phyloP scores from a whole-genome alignment of 1,140 invertebrate species.

The Drosophila repletoides region DNA sequence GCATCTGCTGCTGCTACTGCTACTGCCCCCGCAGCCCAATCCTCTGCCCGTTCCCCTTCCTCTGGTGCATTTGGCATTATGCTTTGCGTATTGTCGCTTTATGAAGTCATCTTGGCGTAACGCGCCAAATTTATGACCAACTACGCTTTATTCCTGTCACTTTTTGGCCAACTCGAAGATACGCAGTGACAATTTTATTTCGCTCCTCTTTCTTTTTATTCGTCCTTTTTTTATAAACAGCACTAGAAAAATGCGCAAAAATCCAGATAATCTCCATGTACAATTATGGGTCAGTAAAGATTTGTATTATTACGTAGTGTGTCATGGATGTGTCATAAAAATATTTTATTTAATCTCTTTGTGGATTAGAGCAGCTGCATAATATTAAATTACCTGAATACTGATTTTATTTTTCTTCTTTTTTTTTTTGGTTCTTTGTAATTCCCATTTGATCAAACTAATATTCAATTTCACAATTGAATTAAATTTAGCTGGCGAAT shows the following conservation, averaged over 20 bases:
- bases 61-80: slow-evolving; percentile 69
- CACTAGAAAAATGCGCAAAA: slow-evolving; percentile 29
- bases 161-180: slow-evolving; percentile 68
- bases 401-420: too few relatives aligned
- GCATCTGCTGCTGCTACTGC: not conserved
- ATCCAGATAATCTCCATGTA: slow-evolving; percentile 29
- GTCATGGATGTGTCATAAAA: too few relatives aligned
- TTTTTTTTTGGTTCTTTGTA: too few relatives aligned
- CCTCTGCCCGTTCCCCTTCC: not conserved
- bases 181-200: slow-evolving; percentile 50
- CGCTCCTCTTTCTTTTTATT: slow-evolving; percentile 3
- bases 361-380: slow-evolving; percentile 21
- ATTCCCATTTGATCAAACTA: slow-evolving; percentile 3
- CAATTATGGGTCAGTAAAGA: slow-evolving; percentile 29
- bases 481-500: not conserved
- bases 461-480: not conserved
- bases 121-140: slow-evolving; percentile 79
- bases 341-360: not conserved
- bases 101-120: slow-evolving; percentile 80
- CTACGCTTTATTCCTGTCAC: slow-evolving; percentile 78
- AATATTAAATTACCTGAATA: too few relatives aligned
- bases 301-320: not conserved
- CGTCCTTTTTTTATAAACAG: not conserved
- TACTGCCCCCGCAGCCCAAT: not conserved
- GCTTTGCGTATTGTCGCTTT: slow-evolving; percentile 79